Conservation (phyloP, 2,113 vertebrate genomes). For the Ceyx margarethae region DNA sequence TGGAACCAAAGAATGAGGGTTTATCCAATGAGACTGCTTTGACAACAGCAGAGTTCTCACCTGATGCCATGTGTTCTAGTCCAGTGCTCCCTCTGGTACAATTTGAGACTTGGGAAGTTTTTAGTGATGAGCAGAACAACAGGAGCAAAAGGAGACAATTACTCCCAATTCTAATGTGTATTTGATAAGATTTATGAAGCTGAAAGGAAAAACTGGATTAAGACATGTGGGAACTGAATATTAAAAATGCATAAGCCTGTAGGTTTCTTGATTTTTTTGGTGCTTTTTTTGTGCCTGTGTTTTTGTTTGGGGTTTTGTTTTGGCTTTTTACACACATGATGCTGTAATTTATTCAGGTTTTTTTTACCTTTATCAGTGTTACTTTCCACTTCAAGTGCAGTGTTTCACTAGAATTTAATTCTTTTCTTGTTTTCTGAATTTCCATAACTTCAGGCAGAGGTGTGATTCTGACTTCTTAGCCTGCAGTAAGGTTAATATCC, state of each 20-base stretch:
- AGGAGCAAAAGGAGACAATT: neutral
- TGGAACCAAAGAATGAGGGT: neutral
- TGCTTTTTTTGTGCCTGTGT: neutral
- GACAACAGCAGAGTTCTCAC: neutral
- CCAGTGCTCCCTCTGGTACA: neutral
- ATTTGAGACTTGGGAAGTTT: neutral
- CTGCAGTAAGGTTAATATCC: neutral
- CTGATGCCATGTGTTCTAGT: neutral
- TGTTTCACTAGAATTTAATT: neutral
- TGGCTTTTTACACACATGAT: neutral
- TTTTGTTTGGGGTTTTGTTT: neutral
- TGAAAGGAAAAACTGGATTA: neutral
- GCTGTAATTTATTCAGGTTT: neutral
- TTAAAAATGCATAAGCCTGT: neutral
- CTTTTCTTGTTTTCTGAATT: conserved; percentile 8
- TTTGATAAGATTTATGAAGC: neutral
- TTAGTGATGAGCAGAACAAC: neutral
- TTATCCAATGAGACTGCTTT: neutral
- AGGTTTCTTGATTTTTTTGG: neutral
- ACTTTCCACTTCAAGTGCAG: neutral
- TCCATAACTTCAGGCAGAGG: neutral
- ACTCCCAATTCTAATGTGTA: neutral
- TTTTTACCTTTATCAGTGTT: neutral
- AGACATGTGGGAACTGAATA: neutral
- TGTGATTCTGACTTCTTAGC: neutral